These are phyloP conservation scores for Megaptera novaeangliae DNA, from an alignment of 2,113 vertebrate species.

Conservation along the genomic window DNA sequence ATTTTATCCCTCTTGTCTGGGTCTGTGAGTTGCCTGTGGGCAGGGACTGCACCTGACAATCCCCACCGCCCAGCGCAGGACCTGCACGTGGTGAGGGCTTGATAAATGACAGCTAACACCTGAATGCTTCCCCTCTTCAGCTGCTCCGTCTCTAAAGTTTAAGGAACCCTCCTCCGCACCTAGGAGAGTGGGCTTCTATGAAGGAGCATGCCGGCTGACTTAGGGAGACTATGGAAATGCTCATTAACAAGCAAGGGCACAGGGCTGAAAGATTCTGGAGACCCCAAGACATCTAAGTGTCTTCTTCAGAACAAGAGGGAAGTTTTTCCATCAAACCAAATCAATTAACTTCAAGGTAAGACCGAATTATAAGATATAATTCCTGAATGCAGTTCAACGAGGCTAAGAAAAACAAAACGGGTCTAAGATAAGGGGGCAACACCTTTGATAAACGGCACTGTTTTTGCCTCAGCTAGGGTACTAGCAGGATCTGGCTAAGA, in stretches of 20 bases:
- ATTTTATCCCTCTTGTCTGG: too few species aligned
- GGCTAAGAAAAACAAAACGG: neutral
- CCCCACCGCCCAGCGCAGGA: neutral
- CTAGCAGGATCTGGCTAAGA: neutral
- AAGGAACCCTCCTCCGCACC: too few species aligned
- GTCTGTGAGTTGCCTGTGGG: neutral
- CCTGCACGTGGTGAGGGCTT: neutral
- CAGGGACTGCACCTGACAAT: neutral
- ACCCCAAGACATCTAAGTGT: neutral
- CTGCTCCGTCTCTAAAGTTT: neutral
- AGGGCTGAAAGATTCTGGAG: neutral
- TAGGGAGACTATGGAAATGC: neutral
- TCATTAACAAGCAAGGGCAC: neutral
- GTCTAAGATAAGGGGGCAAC: neutral
- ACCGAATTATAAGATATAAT: neutral
- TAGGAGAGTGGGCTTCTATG: neutral
- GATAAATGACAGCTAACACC: too few species aligned
- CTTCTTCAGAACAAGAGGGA: neutral
- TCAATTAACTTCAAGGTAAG: neutral
- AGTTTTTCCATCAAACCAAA: neutral
- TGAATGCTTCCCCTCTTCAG: neutral
- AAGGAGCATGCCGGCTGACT: neutral
- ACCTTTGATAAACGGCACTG: neutral
- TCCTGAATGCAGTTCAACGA: neutral
- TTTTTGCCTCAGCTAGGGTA: neutral